A percentile compares a stretch with the other conserved stretches of the same genome.
These are phyloP conservation scores for Allolobophora icterica DNA, from an alignment of 2,888 invertebrate genomes.

Conservation along the genomic window DNA sequence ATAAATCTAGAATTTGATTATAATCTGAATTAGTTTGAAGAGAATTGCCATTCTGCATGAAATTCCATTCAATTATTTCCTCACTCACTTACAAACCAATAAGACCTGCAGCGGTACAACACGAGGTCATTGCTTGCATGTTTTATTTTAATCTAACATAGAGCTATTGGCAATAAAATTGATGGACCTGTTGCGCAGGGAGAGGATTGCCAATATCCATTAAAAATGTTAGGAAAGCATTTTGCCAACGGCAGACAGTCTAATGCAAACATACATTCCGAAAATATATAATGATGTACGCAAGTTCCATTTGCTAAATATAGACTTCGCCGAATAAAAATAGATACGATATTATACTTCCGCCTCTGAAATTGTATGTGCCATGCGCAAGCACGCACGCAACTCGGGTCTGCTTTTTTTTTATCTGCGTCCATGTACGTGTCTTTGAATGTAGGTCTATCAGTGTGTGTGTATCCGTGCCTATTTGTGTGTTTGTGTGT, in stretches of 20 bases:
- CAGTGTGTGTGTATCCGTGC: background rate
- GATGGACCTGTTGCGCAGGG: background rate
- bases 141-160: background rate
- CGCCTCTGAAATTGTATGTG: no score
- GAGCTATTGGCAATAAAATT: background rate
- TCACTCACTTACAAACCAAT: background rate
- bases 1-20: no score
- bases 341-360: no score
- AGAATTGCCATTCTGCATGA: no score
- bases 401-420: no score
- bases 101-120: background rate
- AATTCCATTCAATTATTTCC: no score
- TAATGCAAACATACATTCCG: background rate
- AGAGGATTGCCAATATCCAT: background rate
- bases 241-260: background rate
- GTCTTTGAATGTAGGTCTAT: background rate
- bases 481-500: background rate
- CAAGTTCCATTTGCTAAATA: background rate
- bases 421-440: no score
- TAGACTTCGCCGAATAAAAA: background rate
- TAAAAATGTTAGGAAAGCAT: background rate
- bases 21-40: no score
- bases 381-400: no score
- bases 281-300: background rate
- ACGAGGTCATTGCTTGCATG: background rate